Base-by-base conservation (phyloP, 2,888 invertebrate genomes). In the Clunio marinus region DNA sequence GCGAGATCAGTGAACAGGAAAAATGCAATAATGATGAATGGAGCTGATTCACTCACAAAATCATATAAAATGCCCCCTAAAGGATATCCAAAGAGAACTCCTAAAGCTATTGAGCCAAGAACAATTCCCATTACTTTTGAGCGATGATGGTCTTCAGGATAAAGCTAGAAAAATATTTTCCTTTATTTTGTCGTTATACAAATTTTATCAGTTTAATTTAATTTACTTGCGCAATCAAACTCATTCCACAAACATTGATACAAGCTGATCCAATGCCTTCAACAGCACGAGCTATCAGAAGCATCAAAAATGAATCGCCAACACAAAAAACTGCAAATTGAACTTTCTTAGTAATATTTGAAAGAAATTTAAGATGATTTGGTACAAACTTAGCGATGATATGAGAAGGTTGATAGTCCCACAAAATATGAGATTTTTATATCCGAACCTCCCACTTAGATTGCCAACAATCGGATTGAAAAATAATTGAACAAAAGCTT, bases 251-350 rank as follows among this genome's bases (percentile, higher is more conserved):
- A 4, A 92, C 88, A 17, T 87, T 86, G 69, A 89, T 86, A 72
- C 89, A 88, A 0, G 91, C 87, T 1, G 92, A 92, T 8, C 89
- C 89, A 67, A 91, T 80, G 1, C 92, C 93, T 75, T 93, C 92
- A 15, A 91, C 77, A 62, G 88, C 87, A 70, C 93, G 80, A 0
- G 91, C 92, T 59, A 88, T 73, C 71, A 92, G 83, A 70, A 92
- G 79, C 2, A 85, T 77, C 69, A 81, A 79, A 76, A 88, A 91
- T 1, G 86, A 84, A 74, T 86, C 84, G 1, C 89, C 89, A 72
- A 88, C 83, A 1, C 89, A 88, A 77, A 89, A 92, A 70, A 89
- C 91, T 92, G 75, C 22, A 78, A 77, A 70, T 69, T n/a, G n/a
- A n/a, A n/a, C n/a, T n/a, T n/a, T n/a, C n/a, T n/a, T n/a, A n/a